Evolutionary conservation across 2,113 vertebrate genomes (phyloP).

Genomic region (Vulpes ferrilata): DNA sequence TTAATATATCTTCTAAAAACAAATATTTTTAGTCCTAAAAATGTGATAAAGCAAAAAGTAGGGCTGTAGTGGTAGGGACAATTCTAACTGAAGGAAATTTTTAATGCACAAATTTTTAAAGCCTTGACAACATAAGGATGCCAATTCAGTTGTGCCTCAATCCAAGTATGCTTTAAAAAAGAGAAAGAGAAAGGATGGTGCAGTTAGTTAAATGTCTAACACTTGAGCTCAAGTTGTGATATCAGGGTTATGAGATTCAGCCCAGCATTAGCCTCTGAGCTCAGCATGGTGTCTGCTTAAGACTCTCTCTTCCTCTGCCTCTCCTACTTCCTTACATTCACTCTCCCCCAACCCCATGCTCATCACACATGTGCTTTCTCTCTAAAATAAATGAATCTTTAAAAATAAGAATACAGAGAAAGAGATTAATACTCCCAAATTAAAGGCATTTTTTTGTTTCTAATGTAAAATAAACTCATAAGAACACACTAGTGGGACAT

Average conservation of each 20-base stretch:
- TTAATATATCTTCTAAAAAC: background rate
- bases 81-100: background rate
- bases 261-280: background rate
- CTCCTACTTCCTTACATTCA: background rate
- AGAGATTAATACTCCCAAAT: background rate
- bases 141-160: background rate
- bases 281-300: background rate
- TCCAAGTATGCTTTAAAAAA: background rate
- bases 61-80: background rate
- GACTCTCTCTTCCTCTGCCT: background rate
- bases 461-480: slow-evolving; percentile 52
- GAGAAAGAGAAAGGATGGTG: background rate
- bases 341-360: too few species aligned
- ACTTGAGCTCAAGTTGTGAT: background rate
- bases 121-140: slow-evolving; percentile 21
- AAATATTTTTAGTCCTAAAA: slow-evolving; percentile 24
- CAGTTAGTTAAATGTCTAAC: background rate
- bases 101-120: slow-evolving; percentile 24
- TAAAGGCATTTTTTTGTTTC: slow-evolving; percentile 13
- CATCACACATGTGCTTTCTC: background rate
- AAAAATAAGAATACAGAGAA: background rate
- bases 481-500: background rate
- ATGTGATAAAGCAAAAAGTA: background rate
- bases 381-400: background rate
- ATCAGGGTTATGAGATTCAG: background rate